Base-by-base conservation (phyloP, 1,140 invertebrate species). In the Hirudo medicinalis region DNA sequence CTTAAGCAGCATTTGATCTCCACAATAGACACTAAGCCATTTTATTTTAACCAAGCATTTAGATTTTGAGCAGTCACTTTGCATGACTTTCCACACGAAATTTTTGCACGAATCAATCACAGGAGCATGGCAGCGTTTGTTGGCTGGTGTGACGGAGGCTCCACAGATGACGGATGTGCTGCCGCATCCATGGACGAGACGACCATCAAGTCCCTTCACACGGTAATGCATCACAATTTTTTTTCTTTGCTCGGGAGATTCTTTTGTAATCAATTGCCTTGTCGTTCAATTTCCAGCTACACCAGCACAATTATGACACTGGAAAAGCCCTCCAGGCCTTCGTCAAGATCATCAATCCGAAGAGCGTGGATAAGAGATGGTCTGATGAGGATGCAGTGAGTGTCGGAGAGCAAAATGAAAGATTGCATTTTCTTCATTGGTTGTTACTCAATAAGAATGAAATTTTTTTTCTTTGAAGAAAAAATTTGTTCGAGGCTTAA, bases 331-430 rank as follows among this genome's bases (percentile, higher is more conserved):
- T 97, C 40, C 92, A 97, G 86, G 92, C 93, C 71, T 86, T 97
- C 72, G 93, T 96, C 73, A 96, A 96, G 84, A 94, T 91, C 84
- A 94, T 94, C 73, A 91, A 94, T 74, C 91, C 93, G 2, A 92
- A 94, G 87, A 91, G 92, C 77, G 91, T 95, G 77, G 92, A 97
- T 78, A 96, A 96, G 82, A 95, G 95, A 82, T 97, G 94, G 94
- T 89, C 89, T 74, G 94, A 97, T 83, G 94, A 97, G 79, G 94
- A 97, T 85, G 91, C 90, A 75, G 88, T 90, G 83, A 84, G 85
- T 84, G 66, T 43, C 25, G 4, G 1, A 17, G 43, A 49, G 25
- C 49, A 54, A 71, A 19, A 6, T 15, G 13, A 43, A 9, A 40
- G 36, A 22, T 69, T 20, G 25, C 19, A n/a, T 63, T 71, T 36